These are phyloP conservation scores for Bruchidius siliquastri DNA, from an alignment of 2,888 invertebrate genomes.

Conservation along the genomic window DNA sequence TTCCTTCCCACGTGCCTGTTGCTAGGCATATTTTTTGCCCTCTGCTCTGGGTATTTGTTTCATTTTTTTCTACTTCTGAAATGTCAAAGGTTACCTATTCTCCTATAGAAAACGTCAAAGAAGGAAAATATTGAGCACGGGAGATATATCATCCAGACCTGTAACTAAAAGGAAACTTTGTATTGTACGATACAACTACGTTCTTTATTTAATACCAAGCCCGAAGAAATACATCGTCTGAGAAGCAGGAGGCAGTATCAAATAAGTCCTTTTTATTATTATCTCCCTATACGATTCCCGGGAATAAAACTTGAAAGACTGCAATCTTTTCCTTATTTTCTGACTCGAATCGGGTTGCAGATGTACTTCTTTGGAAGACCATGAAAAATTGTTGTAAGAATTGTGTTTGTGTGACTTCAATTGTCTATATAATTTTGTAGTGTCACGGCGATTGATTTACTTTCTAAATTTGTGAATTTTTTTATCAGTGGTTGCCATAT, in stretches of 20 bases:
- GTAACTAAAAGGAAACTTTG: not conserved
- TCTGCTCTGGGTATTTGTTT: too few relatives aligned
- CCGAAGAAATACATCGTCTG: not conserved
- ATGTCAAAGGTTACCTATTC: too few relatives aligned
- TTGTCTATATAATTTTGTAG: too few relatives aligned
- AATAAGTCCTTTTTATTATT: not conserved
- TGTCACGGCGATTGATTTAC: too few relatives aligned
- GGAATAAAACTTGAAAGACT: not conserved
- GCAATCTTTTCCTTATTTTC: not conserved
- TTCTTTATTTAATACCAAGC: not conserved
- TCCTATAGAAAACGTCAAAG: not conserved
- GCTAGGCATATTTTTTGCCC: too few relatives aligned
- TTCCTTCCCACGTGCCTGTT: too few relatives aligned
- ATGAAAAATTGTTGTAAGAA: not conserved
- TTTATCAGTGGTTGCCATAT: too few relatives aligned
- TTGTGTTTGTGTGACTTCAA: too few relatives aligned
- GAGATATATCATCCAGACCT: not conserved
- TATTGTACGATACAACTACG: not conserved
- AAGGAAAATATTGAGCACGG: not conserved
- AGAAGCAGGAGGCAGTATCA: not conserved
- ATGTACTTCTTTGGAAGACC: not conserved
- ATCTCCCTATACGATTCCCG: not conserved
- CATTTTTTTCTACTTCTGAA: too few relatives aligned
- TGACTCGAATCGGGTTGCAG: not conserved
- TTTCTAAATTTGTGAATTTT: too few relatives aligned